Conservation (phyloP, 2,797 vertebrate species). For the Orestias chungarensis region DNA sequence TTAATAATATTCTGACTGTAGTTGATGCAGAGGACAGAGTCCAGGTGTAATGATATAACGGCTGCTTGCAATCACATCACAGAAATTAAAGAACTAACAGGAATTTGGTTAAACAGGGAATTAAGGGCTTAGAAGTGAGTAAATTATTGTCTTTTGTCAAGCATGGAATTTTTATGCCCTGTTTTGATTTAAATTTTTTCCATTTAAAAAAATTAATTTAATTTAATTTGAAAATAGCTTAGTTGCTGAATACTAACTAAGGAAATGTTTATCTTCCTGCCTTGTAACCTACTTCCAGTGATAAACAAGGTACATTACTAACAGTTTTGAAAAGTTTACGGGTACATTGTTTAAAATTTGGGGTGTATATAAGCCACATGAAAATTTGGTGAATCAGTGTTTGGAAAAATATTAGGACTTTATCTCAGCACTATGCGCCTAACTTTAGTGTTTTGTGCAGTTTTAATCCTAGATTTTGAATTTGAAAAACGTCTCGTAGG, state of each 20-base stretch:
- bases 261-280: not conserved
- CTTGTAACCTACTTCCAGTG: not conserved
- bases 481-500: no score
- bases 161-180: not conserved
- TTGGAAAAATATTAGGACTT: not conserved
- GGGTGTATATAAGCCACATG: not conserved
- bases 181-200: not conserved
- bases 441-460: not conserved
- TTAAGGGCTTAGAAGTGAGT: not conserved
- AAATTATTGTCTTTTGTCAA: not conserved
- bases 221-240: not conserved
- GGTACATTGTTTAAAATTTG: not conserved
- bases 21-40: constrained; percentile 60
- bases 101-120: not conserved
- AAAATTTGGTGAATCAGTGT: not conserved
- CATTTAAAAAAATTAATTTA: not conserved
- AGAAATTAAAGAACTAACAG: not conserved
- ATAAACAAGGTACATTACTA: not conserved
- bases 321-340: not conserved
- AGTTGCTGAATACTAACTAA: not conserved
- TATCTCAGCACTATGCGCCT: not conserved
- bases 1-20: constrained; percentile 48
- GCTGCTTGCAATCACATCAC: constrained; percentile 2
- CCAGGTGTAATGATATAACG: constrained; percentile 3
- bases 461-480: not conserved